phyloP scores from a whole-genome alignment of 2,113 vertebrate genomes.

The Sardina pilchardus region DNA sequence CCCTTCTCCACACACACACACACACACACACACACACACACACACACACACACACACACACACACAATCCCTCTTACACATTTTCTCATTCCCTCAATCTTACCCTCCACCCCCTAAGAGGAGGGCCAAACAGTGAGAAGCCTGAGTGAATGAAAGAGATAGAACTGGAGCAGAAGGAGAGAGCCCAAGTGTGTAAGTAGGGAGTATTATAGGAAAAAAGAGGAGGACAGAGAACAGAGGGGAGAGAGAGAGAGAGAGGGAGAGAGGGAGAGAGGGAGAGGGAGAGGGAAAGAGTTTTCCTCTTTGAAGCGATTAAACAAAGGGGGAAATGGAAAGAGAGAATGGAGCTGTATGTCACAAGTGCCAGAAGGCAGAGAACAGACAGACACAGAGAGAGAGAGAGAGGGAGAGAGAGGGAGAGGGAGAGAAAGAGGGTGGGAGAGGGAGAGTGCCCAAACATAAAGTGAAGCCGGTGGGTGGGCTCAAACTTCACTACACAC shows the following conservation, averaged over 20 bases:
- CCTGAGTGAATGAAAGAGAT: no score
- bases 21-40: neutral
- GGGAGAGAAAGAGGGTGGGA: conserved; percentile 46
- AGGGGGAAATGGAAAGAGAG: conserved; percentile 7
- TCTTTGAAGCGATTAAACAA: neutral
- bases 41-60: no score
- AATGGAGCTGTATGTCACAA: neutral
- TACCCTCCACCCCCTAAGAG: no score
- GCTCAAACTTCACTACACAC: neutral
- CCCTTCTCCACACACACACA: neutral
- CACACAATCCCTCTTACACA: no score
- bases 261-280: neutral
- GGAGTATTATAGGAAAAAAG: neutral
- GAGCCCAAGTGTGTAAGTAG: neutral
- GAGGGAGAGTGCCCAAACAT: neutral
- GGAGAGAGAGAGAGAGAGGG: neutral
- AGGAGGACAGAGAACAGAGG: neutral
- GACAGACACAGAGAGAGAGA: neutral
- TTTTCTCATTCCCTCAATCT: no score
- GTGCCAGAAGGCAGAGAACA: conserved; percentile 14
- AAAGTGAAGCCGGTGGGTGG: neutral
- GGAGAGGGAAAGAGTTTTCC: neutral
- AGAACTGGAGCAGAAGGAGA: no score
- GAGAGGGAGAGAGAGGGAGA: conserved; percentile 50
- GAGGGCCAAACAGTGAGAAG: no score